Percentiles rank a stretch among this genome's conserved stretches.
phyloP scores from a whole-genome alignment of 2,797 vertebrate species.

The Balearica regulorum region DNA sequence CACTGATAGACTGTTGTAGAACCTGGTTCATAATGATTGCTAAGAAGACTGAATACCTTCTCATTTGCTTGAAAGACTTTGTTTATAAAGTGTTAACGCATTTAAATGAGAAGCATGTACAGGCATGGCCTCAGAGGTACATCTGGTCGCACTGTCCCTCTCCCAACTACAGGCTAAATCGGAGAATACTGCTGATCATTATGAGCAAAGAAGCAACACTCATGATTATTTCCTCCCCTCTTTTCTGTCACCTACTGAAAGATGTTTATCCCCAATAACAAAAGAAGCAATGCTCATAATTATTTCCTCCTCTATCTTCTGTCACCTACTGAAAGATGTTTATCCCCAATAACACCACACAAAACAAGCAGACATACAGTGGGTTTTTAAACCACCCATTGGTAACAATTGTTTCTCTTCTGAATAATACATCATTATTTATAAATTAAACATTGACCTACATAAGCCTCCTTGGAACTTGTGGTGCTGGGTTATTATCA shows the following conservation, averaged over 20 bases:
- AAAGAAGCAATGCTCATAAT: neutral
- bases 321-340: neutral
- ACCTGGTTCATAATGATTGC: neutral
- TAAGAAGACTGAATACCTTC: constrained; percentile 12
- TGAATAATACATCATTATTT: constrained; percentile 5
- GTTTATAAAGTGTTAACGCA: neutral
- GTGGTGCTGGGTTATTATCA: constrained; percentile 27
- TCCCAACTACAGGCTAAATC: neutral
- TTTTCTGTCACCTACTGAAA: neutral
- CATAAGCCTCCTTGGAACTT: constrained; percentile 18
- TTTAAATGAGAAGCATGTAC: neutral
- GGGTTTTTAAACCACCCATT: neutral
- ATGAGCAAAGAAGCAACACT: neutral
- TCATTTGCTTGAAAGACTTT: neutral
- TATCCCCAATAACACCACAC: neutral
- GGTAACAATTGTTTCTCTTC: constrained; percentile 19
- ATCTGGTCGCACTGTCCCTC: neutral
- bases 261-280: neutral
- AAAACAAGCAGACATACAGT: neutral
- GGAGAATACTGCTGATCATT: neutral
- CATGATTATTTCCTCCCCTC: neutral
- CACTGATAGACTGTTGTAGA: neutral
- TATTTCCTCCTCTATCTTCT: neutral
- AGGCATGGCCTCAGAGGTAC: neutral
- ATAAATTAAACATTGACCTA: constrained; percentile 46